A percentile compares a stretch with the other conserved stretches of the same genome.
These are phyloP conservation scores for Oxytorus armatus DNA, from an alignment of 2,888 invertebrate species.

Conservation along the genomic window DNA sequence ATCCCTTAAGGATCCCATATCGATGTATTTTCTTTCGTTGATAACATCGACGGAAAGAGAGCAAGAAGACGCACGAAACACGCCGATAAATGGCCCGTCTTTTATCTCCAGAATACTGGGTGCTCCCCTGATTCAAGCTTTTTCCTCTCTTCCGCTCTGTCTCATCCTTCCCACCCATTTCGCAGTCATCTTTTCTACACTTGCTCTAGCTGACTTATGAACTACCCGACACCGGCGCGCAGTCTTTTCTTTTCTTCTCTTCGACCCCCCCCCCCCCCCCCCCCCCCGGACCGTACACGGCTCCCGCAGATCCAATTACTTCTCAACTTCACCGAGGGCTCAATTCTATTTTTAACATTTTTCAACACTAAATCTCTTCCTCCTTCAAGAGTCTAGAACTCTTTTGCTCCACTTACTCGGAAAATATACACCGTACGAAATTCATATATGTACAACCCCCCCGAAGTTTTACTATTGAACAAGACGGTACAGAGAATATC, in stretches of 20 bases:
- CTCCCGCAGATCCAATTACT: conserved; percentile 73
- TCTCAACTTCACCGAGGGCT: conserved; percentile 54
- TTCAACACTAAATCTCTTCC: conserved; percentile 19
- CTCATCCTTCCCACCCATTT: conserved; percentile 7
- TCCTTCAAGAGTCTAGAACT: conserved; percentile 31
- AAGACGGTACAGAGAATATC: conserved; percentile 4
- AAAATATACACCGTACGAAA: conserved; percentile 21
- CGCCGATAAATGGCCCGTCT: conserved; percentile 61
- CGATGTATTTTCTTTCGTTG: too few relatives aligned
- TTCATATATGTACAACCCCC: conserved; percentile 3
- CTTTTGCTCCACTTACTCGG: conserved; percentile 3
- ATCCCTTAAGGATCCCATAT: too few relatives aligned
- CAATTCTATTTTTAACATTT: conserved; percentile 71
- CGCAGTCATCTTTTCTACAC: conserved; percentile 25
- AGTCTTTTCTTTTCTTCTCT: conserved; percentile 1
- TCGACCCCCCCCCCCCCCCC: not conserved
- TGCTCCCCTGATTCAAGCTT: conserved; percentile 5
- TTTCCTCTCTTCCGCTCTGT: conserved; percentile 12
- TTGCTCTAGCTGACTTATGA: conserved; percentile 52
- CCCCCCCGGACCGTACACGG: conserved; percentile 58
- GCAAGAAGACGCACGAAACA: conserved; percentile 41
- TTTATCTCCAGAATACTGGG: conserved; percentile 59
- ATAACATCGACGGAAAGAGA: too few relatives aligned
- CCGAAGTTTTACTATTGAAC: conserved; percentile 1
- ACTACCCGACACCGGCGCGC: conserved; percentile 54